phyloP scores from a whole-genome alignment of 2,888 invertebrate genomes.

The Dichetophora obliterata region DNA sequence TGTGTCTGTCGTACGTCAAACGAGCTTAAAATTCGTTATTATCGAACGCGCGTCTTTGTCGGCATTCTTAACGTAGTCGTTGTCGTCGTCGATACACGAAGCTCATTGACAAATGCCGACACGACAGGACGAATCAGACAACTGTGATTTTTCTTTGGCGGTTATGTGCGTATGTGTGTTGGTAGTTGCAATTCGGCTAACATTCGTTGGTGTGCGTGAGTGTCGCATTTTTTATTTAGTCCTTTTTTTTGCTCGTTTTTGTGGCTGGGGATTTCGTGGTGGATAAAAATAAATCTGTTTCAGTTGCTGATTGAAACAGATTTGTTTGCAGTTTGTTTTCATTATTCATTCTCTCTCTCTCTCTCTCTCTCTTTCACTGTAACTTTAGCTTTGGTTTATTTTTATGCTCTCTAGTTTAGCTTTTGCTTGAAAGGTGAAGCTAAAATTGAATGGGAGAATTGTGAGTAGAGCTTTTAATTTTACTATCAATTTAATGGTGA shows the following conservation, averaged over 20 bases:
- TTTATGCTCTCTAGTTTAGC: not conserved
- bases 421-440: not conserved
- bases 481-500: no score
- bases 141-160: conserved; percentile 63
- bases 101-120: conserved; percentile 38
- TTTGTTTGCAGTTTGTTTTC: not conserved
- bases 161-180: conserved; percentile 27
- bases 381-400: not conserved
- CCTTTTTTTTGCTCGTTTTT: not conserved
- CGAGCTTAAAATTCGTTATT: not conserved
- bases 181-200: conserved; percentile 45
- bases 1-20: conserved; percentile 15
- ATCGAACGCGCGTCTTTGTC: conserved; percentile 6
- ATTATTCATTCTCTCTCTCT: not conserved
- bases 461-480: not conserved
- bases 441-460: not conserved
- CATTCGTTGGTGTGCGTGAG: conserved; percentile 52
- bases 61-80: conserved; percentile 6
- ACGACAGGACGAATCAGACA: conserved; percentile 66
- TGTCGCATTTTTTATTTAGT: conserved; percentile 25
- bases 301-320: not conserved
- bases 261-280: conserved; percentile 19
- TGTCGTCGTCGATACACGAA: conserved; percentile 23
- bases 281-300: conserved; percentile 30
- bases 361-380: not conserved